Evolutionary conservation across 2,888 invertebrate genomes (phyloP), one percentile per base, ranked within the genome.

Genomic region (Gasteruption jaculator): DNA sequence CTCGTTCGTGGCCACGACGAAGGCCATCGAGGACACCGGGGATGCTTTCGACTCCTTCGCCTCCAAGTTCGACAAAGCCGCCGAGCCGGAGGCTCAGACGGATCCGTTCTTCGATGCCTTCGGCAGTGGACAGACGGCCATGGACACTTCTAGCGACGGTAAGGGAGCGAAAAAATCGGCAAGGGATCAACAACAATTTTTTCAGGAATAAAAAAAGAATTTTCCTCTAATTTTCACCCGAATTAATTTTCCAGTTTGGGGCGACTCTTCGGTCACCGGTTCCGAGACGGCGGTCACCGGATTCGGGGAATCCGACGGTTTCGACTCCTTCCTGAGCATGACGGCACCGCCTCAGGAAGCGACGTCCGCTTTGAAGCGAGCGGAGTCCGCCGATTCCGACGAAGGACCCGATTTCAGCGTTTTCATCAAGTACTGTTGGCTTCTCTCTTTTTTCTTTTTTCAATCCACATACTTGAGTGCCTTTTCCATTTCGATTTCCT

Each of bases 21-120:
- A 61, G 38, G 47, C 53, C 3, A 57, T 60, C 34, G 61, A 62
- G 41, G 53, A 49, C 14, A 58, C 58, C 5, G 77, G 76, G 1
- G 83, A 85, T 53, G 82, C 80, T 18, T 92, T 92, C 54, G 92
- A 92, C 67, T 91, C 89, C 0, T 93, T 93, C 58, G 83, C 91
- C 3, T 86, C 89, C 2, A 91, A 91, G 67, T 93, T 93, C 59
- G 91, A 91, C 53, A 83, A 80, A 24, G 83, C 82, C 4, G 73
- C 74, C 1, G 75, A 74, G 55, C 71, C 74, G 6, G 75, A 74
- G 30, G 61, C 66, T 21, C 58, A 64, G 25, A 67, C 61, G 24
- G 78, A 73, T 38, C 74, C 73, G 25, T 78, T 67, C 38, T 52
- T 75, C 54, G 79, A 79, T 57, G 76, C 79, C 0, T 80, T 80